These are phyloP conservation scores for Piscicola geometra DNA, from an alignment of 2,888 invertebrate genomes.

Conservation along the genomic window DNA sequence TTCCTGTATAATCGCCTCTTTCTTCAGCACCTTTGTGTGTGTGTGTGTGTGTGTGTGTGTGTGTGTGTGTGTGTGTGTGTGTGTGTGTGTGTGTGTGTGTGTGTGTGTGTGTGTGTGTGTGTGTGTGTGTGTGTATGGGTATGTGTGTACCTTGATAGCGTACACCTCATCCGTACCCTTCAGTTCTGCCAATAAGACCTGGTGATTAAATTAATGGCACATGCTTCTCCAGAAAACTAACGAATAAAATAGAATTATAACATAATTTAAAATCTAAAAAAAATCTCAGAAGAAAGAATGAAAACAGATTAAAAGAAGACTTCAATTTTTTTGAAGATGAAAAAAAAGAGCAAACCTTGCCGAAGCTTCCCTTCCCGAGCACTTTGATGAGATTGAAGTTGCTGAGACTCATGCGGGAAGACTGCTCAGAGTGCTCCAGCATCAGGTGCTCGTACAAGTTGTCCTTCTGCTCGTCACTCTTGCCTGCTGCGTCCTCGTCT, in stretches of 20 bases:
- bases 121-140: too few relatives aligned
- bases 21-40: conserved; percentile 69
- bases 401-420: conserved; percentile 53
- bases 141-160: conserved; percentile 59
- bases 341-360: conserved; percentile 61
- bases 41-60: too few relatives aligned
- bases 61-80: too few relatives aligned
- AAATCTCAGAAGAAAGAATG: too few relatives aligned
- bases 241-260: too few relatives aligned
- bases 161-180: conserved; percentile 81
- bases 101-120: too few relatives aligned
- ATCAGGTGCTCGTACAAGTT: background rate
- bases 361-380: conserved; percentile 96
- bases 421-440: conserved; percentile 27
- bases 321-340: background rate
- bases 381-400: conserved; percentile 98
- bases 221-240: too few relatives aligned
- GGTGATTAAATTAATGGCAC: conserved; percentile 1
- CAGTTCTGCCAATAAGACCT: conserved; percentile 89
- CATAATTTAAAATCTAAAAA: too few relatives aligned
- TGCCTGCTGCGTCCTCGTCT: background rate
- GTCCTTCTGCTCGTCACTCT: conserved; percentile 21
- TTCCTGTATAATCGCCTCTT: conserved; percentile 95
- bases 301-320: background rate
- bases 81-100: too few relatives aligned